Evolutionary conservation across 2,797 vertebrate species (phyloP).

Genomic region (Pipistrellus pygmaeus): DNA sequence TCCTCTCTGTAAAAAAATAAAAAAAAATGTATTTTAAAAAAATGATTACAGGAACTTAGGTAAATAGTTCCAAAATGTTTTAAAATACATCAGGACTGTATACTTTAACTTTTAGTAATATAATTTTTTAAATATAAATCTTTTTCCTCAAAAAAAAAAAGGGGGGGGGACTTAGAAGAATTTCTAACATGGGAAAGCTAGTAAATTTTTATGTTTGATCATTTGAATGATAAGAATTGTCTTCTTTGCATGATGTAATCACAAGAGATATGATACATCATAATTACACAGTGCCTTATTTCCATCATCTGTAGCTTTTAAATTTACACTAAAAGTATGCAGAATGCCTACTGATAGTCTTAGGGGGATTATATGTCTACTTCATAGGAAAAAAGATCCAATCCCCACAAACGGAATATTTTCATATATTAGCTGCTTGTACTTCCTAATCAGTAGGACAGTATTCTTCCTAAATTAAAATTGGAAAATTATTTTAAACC

Average conservation of each 20-base stretch:
- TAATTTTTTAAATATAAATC: constrained; percentile 72
- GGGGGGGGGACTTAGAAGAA: constrained; percentile 60
- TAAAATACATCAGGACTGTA: constrained; percentile 75
- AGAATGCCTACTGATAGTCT: constrained; percentile 30
- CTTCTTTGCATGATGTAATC: constrained; percentile 23
- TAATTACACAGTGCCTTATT: constrained; percentile 35
- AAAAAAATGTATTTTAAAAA: constrained; percentile 72
- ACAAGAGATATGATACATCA: constrained; percentile 48
- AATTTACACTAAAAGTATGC: constrained; percentile 34
- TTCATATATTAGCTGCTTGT: constrained; percentile 60
- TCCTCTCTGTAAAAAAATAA: too few species aligned
- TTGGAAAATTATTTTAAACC: constrained; percentile 66
- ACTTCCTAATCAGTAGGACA: constrained; percentile 66
- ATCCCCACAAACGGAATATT: constrained; percentile 13
- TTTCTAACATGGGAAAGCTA: constrained; percentile 63
- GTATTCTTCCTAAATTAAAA: constrained; percentile 71
- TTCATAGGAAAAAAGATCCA: constrained; percentile 28
- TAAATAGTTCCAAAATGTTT: constrained; percentile 62
- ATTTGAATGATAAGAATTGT: constrained; percentile 63
- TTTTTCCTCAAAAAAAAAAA: constrained; percentile 67
- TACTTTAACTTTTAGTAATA: constrained; percentile 78
- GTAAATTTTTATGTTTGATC: constrained; percentile 54
- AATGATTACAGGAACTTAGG: constrained; percentile 80
- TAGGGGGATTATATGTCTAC: constrained; percentile 54
- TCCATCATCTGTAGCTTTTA: constrained; percentile 32